A percentile compares a stretch with the other conserved stretches of the same genome.
Conservation (phyloP, 1,140 invertebrate genomes). For the Drosophila carrolli region DNA sequence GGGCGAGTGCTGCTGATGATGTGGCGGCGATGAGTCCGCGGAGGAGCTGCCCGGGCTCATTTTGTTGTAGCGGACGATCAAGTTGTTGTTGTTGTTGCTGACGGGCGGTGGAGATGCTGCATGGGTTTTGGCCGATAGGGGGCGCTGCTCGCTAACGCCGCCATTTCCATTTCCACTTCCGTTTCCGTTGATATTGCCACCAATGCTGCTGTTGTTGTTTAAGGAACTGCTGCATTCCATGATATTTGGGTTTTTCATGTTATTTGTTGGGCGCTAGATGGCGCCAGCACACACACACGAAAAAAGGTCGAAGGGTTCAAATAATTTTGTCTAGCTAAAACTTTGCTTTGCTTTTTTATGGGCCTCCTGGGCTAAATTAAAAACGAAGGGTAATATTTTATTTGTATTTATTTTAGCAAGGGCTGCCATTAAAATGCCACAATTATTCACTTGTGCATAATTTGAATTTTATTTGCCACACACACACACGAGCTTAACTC, state of each 20-base stretch:
- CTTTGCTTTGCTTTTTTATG: slow-evolving; percentile 65
- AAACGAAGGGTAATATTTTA: slow-evolving; percentile 58
- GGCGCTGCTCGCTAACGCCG: slow-evolving; percentile 57
- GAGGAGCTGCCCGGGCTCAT: slow-evolving; percentile 49
- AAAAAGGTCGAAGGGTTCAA: slow-evolving; percentile 8
- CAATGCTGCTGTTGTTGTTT: slow-evolving; percentile 56
- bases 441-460: slow-evolving; percentile 83
- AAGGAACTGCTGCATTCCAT: slow-evolving; percentile 74
- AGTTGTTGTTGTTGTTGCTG: slow-evolving; percentile 36
- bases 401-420: slow-evolving; percentile 38
- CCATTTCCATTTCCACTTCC: slow-evolving; percentile 77
- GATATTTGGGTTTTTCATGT: slow-evolving; percentile 82
- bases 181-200: slow-evolving; percentile 71
- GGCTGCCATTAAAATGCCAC: slow-evolving; percentile 68
- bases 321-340: slow-evolving; percentile 31
- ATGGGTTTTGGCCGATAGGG: slow-evolving; percentile 52
- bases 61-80: slow-evolving; percentile 41
- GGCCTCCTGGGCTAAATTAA: slow-evolving; percentile 78
- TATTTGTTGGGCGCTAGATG: slow-evolving; percentile 75
- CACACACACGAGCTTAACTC: slow-evolving; percentile 18
- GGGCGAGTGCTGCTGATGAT: slow-evolving; percentile 47
- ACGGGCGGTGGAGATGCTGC: slow-evolving; percentile 42
- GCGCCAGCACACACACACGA: slow-evolving; percentile 54
- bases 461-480: slow-evolving; percentile 72
- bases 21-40: slow-evolving; percentile 57